Base-by-base conservation (phyloP, 2,797 vertebrate genomes). In the Mycteria americana region DNA sequence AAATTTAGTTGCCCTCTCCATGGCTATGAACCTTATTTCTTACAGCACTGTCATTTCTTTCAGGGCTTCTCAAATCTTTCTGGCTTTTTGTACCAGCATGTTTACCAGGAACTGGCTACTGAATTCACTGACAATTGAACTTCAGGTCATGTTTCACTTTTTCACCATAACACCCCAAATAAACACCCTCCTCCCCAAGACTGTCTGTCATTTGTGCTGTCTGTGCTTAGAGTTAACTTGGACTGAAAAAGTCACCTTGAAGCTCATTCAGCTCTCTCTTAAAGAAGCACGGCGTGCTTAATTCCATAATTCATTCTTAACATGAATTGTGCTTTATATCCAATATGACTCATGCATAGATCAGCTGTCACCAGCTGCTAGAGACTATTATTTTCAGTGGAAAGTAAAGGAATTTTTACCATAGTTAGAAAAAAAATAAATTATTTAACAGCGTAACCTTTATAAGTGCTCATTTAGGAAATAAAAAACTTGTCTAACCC, bases 221-320 rank as follows among this genome's bases (percentile, higher is more conserved):
- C 74, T 70, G 4, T 87, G 21, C 15, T 77, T 82, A 73, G 21
- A 74, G 37, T 76, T 91, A 63, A 80, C 8, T 85, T 74, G 72
- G 70, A 39, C 70, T 63, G 81, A n/a, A 89, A 64, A 91, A 73
- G 67, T 95, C 85, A 88, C 81, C 82, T 82, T 95, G 87, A 91
- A 89, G 46, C 18, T 92, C 68, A 69, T 79, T 85, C 59, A 82
- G 23, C 10, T 85, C 37, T 10, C 33, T 91, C 27, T 80, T 82
- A 83, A 86, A 77, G 51, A 77, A 79, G 30, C 3, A 85, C 2
- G 1, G 11, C 0, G 0, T 87, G 16, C 59, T 88, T 73, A 93
- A 93, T 80, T 88, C 37, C 24, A 41, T 87, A 92, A 89, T 88
- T 93, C 3, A 3, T 83, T 88, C n/a, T 70, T 92, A 83, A 50